These are phyloP conservation scores for Seira ritae DNA, from an alignment of 2,888 invertebrate genomes.

Conservation along the genomic window DNA sequence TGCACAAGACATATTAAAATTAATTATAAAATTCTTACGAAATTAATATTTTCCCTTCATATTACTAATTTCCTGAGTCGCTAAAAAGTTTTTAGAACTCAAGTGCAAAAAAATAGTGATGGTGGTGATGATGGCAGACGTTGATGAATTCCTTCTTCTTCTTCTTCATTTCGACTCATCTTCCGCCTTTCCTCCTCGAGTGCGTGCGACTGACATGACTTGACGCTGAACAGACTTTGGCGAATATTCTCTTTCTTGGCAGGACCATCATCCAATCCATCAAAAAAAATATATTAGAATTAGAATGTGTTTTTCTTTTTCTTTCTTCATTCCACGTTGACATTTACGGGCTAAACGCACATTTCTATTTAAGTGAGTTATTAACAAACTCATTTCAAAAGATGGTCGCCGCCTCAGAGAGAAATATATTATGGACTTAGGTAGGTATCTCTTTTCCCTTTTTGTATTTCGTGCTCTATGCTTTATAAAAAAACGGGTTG, in stretches of 20 bases:
- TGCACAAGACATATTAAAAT: neutral
- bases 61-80: neutral
- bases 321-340: neutral
- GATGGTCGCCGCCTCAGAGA: constrained; percentile 5
- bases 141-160: constrained; percentile 43
- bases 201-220: too few relatives aligned
- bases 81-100: neutral
- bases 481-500: neutral
- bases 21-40: neutral
- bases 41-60: neutral
- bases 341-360: neutral
- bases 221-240: too few relatives aligned
- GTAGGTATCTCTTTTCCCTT: neutral
- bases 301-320: too few relatives aligned
- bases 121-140: constrained; percentile 27
- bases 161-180: neutral
- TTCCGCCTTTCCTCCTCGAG: neutral
- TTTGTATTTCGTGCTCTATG: neutral
- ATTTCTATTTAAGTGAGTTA: constrained; percentile 13
- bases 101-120: constrained; percentile 2
- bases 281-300: too few relatives aligned
- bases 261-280: constrained; percentile 32
- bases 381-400: constrained; percentile 3
- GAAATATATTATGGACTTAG: constrained; percentile 4
- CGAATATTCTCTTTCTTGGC: constrained; percentile 20